Conservation (phyloP, 1,140 invertebrate genomes). For the Pseudomyrmex sp. region DNA sequence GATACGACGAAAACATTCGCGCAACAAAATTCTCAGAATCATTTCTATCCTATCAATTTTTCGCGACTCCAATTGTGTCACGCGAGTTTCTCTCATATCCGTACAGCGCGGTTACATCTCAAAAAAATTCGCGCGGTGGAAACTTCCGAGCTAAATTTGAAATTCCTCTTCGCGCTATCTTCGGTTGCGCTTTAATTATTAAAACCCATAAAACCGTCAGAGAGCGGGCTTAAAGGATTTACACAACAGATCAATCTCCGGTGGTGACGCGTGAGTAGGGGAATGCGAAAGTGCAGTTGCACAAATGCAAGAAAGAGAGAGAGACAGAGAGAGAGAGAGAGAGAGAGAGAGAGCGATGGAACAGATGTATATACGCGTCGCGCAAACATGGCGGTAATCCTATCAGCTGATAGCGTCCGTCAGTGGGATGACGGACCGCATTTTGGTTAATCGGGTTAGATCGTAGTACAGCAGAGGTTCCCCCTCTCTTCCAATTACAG, state of each 20-base stretch:
- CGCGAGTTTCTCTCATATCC: too few species aligned
- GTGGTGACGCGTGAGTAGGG: background rate
- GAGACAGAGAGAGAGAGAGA: background rate
- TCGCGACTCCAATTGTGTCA: too few species aligned
- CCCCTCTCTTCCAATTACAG: background rate
- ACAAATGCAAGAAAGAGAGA: background rate
- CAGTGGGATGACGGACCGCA: conserved; percentile 69
- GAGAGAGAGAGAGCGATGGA: background rate
- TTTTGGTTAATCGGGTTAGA: conserved; percentile 63
- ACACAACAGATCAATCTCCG: background rate
- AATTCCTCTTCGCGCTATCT: too few species aligned
- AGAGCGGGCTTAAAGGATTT: background rate
- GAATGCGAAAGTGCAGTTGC: background rate
- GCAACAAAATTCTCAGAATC: too few species aligned
- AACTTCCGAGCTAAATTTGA: too few species aligned
- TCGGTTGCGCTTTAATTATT: too few species aligned
- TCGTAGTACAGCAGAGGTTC: background rate
- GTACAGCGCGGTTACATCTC: too few species aligned
- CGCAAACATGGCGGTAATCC: conserved; percentile 72
- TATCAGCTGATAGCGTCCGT: conserved; percentile 75
- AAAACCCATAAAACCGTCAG: too few species aligned
- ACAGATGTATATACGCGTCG: background rate
- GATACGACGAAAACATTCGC: too few species aligned
- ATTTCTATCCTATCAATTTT: too few species aligned
- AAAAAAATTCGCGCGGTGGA: too few species aligned